Conservation (phyloP, 2,113 vertebrate genomes). For the Mesitornis unicolor region DNA sequence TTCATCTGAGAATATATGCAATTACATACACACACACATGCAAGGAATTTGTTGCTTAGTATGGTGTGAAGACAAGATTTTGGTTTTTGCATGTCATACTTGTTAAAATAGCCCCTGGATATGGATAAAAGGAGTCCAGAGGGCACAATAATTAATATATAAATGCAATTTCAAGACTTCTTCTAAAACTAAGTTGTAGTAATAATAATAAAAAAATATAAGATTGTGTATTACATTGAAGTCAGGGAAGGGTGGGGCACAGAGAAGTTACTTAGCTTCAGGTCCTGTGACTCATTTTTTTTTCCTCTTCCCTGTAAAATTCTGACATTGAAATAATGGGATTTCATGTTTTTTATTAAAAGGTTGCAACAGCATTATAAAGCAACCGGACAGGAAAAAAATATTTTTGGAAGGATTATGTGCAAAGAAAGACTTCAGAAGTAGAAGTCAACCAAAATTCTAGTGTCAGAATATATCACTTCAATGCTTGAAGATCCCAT, state of each 20-base stretch:
- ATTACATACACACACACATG: neutral
- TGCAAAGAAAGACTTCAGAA: neutral
- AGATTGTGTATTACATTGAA: neutral
- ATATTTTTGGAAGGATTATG: neutral
- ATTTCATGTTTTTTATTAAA: neutral
- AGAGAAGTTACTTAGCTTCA: neutral
- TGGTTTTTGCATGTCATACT: neutral
- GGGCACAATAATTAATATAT: neutral
- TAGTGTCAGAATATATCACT: neutral
- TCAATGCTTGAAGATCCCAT: neutral
- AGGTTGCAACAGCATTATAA: neutral
- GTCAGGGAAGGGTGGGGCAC: accelerated
- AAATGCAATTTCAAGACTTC: neutral
- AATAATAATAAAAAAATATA: neutral
- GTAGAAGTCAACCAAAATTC: neutral
- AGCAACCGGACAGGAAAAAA: neutral
- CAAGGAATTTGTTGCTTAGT: neutral
- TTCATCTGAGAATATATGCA: neutral
- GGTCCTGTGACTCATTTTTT: neutral
- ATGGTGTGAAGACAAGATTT: neutral
- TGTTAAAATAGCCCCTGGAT: neutral
- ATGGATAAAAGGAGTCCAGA: neutral
- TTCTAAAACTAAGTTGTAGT: neutral
- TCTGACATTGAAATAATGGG: neutral
- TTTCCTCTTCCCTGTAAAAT: neutral